A percentile compares a stretch with the other conserved stretches of the same genome.
Conservation (phyloP, 2,888 invertebrate species). For the Drosophila meridionalis region DNA sequence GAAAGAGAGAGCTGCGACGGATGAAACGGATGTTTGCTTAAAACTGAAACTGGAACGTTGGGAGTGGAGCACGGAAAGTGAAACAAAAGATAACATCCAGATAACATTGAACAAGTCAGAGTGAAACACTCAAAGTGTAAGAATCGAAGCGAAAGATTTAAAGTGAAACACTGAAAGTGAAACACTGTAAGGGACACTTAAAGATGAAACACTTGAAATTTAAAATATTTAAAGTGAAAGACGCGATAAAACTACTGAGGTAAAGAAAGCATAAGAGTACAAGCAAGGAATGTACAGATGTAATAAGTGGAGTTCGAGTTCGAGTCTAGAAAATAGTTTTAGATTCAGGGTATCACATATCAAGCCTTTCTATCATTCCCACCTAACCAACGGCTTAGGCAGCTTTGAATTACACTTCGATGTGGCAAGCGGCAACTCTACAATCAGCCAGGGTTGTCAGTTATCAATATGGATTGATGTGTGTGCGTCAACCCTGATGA, state of each 20-base stretch:
- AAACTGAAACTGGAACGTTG: neutral
- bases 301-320: neutral
- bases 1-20: neutral
- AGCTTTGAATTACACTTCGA: slow-evolving; percentile 57
- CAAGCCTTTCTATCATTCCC: slow-evolving; percentile 35
- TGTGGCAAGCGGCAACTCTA: slow-evolving; percentile 37
- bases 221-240: neutral
- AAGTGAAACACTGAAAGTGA: neutral
- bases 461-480: slow-evolving; percentile 31
- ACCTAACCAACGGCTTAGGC: slow-evolving; percentile 26
- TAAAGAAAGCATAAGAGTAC: neutral
- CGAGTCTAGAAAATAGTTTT: neutral
- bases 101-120: too few relatives aligned
- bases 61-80: neutral
- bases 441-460: slow-evolving; percentile 32
- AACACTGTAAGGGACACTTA: neutral
- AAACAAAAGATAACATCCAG: neutral
- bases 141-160: neutral
- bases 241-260: too few relatives aligned
- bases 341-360: slow-evolving; percentile 57
- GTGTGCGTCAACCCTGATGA: slow-evolving; percentile 50
- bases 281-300: rapidly evolving
- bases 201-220: neutral
- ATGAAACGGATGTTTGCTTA: neutral
- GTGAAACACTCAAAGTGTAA: neutral